Evolutionary conservation across 2,113 vertebrate species (phyloP).

Genomic region (Malurus cyaneus): DNA sequence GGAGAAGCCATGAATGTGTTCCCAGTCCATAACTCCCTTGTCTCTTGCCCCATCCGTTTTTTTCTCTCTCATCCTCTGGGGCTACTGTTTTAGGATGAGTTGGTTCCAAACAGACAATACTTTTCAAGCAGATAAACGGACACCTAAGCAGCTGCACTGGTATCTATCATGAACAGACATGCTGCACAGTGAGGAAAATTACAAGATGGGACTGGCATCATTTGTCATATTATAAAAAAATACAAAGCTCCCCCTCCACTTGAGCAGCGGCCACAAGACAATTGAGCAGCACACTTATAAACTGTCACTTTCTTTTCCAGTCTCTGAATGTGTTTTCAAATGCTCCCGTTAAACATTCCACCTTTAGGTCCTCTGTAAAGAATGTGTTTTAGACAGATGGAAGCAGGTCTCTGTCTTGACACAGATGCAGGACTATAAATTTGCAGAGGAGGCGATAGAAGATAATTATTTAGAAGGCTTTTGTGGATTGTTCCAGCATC

Average conservation of each 20-base stretch:
- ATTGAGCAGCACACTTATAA: not conserved
- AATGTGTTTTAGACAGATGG: not conserved
- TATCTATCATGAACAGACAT: constrained; percentile 63
- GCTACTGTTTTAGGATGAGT: constrained; percentile 40
- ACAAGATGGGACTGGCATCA: constrained; percentile 9
- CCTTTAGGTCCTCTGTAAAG: not conserved
- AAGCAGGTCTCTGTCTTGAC: constrained; percentile 16
- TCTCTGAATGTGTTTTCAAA: not conserved
- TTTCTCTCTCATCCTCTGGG: not conserved
- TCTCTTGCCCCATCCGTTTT: not conserved
- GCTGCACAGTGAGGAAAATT: constrained; percentile 38
- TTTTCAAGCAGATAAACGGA: constrained; percentile 58
- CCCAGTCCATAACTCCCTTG: not conserved
- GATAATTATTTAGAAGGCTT: constrained; percentile 16
- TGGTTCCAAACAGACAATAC: constrained; percentile 45
- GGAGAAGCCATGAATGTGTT: constrained; percentile 2
- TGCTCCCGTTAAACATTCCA: not conserved
- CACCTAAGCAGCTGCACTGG: constrained; percentile 45
- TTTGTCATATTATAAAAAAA: constrained; percentile 50
- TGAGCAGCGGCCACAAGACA: not conserved
- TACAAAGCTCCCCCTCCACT: not conserved
- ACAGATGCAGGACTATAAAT: constrained; percentile 15
- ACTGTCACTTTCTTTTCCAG: not conserved
- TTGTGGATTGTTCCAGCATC: not conserved
- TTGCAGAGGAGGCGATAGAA: not conserved